Conservation (phyloP, 2,888 invertebrate genomes). For the Rhopalosiphum nymphaeae region DNA sequence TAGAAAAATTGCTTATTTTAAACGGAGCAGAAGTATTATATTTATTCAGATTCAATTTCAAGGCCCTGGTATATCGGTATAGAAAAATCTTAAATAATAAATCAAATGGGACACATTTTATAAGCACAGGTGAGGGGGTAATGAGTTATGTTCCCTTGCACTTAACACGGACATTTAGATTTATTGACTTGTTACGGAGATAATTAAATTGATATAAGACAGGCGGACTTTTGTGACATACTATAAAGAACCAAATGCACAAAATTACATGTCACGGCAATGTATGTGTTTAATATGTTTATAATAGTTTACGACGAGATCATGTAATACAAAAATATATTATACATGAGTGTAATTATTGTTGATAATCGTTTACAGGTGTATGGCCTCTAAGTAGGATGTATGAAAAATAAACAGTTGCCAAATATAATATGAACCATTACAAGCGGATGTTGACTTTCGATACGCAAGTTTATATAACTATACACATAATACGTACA, state of each 20-base stretch:
- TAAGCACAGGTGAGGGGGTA: not conserved
- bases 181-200: not conserved
- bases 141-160: not conserved
- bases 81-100: not conserved
- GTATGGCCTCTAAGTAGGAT: constrained; percentile 46
- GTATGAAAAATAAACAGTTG: constrained; percentile 45
- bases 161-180: not conserved
- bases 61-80: not conserved
- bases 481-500: not conserved
- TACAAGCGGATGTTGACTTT: constrained; percentile 60
- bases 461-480: constrained; percentile 57
- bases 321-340: not conserved
- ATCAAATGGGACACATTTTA: not conserved
- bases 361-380: constrained; percentile 40
- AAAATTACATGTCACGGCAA: not conserved
- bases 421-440: constrained; percentile 43
- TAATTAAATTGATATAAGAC: not conserved
- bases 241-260: not conserved
- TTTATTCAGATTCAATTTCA: not conserved
- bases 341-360: not conserved
- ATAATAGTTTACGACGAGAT: not conserved
- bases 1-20: not conserved
- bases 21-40: not conserved
- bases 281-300: not conserved
- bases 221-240: not conserved